Conservation (phyloP, 2,113 vertebrate species). For the Zosterops lateralis region DNA sequence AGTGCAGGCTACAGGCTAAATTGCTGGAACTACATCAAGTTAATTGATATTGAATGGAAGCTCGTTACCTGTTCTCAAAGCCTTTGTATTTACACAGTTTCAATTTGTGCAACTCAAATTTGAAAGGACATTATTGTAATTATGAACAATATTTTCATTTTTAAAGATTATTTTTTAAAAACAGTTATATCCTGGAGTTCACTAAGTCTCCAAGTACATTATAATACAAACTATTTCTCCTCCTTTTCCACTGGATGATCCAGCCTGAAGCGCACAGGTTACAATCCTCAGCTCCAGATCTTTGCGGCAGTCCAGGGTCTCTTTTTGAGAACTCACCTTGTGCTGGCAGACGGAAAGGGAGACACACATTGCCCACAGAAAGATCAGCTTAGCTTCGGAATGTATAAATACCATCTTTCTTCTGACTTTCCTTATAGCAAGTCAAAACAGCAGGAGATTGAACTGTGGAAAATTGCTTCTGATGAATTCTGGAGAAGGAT, state of each 20-base stretch:
- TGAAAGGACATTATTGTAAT: not conserved
- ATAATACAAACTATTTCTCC: not conserved
- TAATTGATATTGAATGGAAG: not conserved
- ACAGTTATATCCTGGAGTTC: not conserved
- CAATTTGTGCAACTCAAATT: not conserved
- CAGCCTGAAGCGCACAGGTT: not conserved
- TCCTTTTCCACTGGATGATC: not conserved
- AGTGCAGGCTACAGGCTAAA: not conserved
- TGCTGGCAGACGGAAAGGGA: not conserved
- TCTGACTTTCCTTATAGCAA: not conserved
- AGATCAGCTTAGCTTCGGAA: not conserved
- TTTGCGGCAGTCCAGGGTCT: not conserved
- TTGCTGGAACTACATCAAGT: not conserved
- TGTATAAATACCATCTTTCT: not conserved
- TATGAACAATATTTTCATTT: not conserved
- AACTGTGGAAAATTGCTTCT: slow-evolving; percentile 3
- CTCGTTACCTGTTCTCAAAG: not conserved
- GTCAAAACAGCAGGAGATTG: not conserved
- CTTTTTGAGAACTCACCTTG: not conserved
- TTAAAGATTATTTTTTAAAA: not conserved
- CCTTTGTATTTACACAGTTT: not conserved
- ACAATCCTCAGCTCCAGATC: not conserved
- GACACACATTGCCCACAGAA: not conserved
- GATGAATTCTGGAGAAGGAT: not conserved
- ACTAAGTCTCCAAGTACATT: not conserved